Evolutionary conservation across 2,113 vertebrate genomes (phyloP).

Genomic region (Scomber colias): DNA sequence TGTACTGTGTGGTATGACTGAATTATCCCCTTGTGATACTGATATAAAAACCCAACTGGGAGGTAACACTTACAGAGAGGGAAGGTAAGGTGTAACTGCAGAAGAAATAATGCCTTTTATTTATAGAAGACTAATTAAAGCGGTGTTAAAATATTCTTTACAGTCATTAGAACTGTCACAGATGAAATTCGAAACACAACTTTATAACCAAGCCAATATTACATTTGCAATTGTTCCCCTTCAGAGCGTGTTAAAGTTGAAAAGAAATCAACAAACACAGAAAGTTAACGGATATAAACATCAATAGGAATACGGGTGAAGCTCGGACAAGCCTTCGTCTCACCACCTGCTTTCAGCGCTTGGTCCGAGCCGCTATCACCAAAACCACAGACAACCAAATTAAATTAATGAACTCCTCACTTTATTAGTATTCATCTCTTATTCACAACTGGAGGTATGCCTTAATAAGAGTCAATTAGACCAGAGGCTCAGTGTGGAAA

Average conservation of each 20-base stretch:
- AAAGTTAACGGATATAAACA: no score
- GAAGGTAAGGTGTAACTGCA: background rate
- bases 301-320: background rate
- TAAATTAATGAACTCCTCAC: constrained; percentile 21
- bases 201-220: background rate
- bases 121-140: constrained; percentile 33
- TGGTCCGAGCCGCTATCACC: constrained; percentile 10
- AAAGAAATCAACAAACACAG: background rate
- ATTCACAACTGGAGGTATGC: constrained; percentile 40
- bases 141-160: constrained; percentile 35
- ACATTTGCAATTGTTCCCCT: no score
- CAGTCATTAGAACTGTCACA: background rate
- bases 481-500: constrained; percentile 55
- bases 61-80: background rate
- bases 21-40: background rate
- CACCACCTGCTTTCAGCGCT: constrained; percentile 23
- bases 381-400: constrained; percentile 21
- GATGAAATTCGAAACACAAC: background rate
- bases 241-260: background rate
- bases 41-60: background rate
- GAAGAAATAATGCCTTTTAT: constrained; percentile 19
- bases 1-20: background rate
- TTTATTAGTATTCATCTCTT: constrained; percentile 58
- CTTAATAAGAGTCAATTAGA: constrained; percentile 73
- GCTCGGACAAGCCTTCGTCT: constrained; percentile 11